phyloP scores from a whole-genome alignment of 1,140 invertebrate genomes.

The Octopus bimaculoides region DNA sequence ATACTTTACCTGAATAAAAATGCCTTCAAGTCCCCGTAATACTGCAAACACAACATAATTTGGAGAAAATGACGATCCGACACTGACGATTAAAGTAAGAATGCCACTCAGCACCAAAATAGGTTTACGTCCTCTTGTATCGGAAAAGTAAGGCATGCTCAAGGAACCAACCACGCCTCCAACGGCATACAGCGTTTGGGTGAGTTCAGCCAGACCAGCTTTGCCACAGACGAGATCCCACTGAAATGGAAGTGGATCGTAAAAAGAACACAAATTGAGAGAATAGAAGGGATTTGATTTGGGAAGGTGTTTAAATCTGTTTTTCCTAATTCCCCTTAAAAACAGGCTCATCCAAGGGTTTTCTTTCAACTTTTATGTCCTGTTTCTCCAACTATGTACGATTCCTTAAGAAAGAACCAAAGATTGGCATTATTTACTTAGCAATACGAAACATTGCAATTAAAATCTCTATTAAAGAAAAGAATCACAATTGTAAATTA shows the following conservation, averaged over 20 bases:
- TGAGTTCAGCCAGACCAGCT: slow-evolving; percentile 28
- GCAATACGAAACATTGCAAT: no score
- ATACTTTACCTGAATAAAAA: slow-evolving; percentile 32
- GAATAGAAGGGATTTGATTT: no score
- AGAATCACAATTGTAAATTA: no score
- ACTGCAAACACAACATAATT: slow-evolving; percentile 21
- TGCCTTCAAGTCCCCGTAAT: slow-evolving; percentile 24
- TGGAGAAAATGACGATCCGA: slow-evolving; percentile 20
- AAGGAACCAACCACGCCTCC: slow-evolving; percentile 35
- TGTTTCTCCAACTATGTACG: no score
- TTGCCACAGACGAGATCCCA: slow-evolving; percentile 45
- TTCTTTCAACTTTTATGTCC: no score
- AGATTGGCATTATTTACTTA: no score
- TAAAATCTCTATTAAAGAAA: no score
- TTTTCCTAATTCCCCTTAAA: no score
- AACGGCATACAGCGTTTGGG: slow-evolving; percentile 33
- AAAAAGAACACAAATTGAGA: neutral
- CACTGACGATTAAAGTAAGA: slow-evolving; percentile 4
- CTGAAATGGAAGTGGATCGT: slow-evolving; percentile 25
- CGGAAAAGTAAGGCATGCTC: slow-evolving; percentile 27
- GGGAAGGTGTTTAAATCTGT: no score
- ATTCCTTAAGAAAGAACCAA: no score
- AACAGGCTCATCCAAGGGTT: no score
- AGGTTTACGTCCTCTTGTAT: slow-evolving; percentile 35
- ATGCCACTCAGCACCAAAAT: slow-evolving; percentile 21